Evolutionary conservation across 2,888 invertebrate species (phyloP), one percentile per base, ranked within the genome.

Genomic region (Apotomis betuletana): DNA sequence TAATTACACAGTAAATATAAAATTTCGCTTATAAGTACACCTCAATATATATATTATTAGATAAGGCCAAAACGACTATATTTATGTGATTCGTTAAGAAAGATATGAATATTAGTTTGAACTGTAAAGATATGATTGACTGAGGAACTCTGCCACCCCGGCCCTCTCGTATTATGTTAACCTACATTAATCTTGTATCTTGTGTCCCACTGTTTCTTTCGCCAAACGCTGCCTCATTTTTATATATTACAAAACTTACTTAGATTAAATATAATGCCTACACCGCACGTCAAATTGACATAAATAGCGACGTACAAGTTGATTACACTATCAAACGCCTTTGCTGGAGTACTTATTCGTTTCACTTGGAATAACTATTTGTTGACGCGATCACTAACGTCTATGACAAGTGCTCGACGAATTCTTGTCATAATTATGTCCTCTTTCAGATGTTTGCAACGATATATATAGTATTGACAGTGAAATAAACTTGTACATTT

Each of bases 181-280:
- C 49, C 63, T 63, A 63, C 63, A 51, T 63, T 15, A 27, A 69
- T 57, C 49, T 57, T 51, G 63, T 64, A 15, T 41, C 65, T 70
- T 70, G 69, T 59, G 63, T 63, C 69, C 63, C 63, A 70, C 44
- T 51, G 58, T 70, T 63, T 57, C 58, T 10, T 65, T 44, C 57
- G 51, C 55, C 60, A 58, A 61, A 57, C 67, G 55, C 57, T 49
- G 62, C 36, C 70, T 71, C 70, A 41, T 60, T 44, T 38, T 41
- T 27, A 52, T 36, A 27, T 36, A 62, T 72, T 58, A 67, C 49
- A 67, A 52, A 49, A 41, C 51, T 67, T 67, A 67, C 4, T 27
- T 65, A 70, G 6, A 9, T 63, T 55, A 61, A 57, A 62, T 58
- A 13, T 44, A 12, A 72, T 12, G 54, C 13, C 51, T 62, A 49